A percentile compares a stretch with the other conserved stretches of the same genome.
Evolutionary conservation across 2,888 invertebrate species (phyloP).

Genomic region (Cremastobaeus sp.): DNA sequence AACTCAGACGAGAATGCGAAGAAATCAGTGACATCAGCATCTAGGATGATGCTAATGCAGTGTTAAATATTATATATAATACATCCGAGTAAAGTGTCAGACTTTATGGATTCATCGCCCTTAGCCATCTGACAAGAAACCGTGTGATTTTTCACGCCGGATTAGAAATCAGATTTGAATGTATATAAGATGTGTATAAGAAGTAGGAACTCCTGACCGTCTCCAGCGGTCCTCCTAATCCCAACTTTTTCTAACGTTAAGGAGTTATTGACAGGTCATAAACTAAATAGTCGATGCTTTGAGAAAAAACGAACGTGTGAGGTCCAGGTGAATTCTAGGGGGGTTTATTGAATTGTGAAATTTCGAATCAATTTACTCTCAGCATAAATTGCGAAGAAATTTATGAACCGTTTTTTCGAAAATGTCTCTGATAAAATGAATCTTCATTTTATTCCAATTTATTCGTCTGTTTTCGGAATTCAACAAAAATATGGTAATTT

Average conservation of each 20-base stretch:
- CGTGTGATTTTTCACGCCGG: constrained; percentile 39
- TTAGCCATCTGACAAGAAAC: too few relatives aligned
- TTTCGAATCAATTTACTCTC: constrained; percentile 15
- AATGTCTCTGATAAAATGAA: background rate
- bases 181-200: too few relatives aligned
- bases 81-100: too few relatives aligned
- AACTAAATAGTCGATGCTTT: constrained; percentile 13
- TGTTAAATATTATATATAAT: too few relatives aligned
- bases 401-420: constrained; percentile 3
- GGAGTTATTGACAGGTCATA: constrained; percentile 37
- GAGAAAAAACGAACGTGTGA: constrained; percentile 11
- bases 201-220: constrained; percentile 5
- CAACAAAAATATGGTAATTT: too few relatives aligned
- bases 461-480: too few relatives aligned
- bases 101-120: too few relatives aligned
- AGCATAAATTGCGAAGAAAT: constrained; percentile 1
- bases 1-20: too few relatives aligned
- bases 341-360: constrained; percentile 24
- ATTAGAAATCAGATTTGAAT: constrained; percentile 19
- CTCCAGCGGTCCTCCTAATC: constrained; percentile 8
- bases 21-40: too few relatives aligned
- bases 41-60: too few relatives aligned
- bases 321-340: constrained; percentile 12
- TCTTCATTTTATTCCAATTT: constrained; percentile 9
- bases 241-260: constrained; percentile 11